Base-by-base conservation (phyloP, 2,888 invertebrate genomes). In the Leptinotarsa juncta region DNA sequence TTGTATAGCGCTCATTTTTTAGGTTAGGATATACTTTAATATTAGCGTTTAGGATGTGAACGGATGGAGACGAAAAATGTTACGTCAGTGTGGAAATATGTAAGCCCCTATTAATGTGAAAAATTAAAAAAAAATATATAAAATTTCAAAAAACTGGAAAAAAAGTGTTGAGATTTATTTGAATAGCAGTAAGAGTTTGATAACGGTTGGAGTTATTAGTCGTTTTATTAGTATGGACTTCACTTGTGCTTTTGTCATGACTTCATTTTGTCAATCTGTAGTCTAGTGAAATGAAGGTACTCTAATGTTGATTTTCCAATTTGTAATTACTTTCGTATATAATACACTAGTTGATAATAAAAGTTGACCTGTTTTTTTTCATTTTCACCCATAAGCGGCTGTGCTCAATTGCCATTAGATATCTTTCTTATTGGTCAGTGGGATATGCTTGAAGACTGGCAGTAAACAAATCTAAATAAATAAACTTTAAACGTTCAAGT, bases 11-110 rank as follows among this genome's bases (percentile, higher is more conserved):
- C n/a, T 53, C 49, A 32, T 48, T 69, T 67, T 72, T 49, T 71
- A 75, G 71, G 57, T 75, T 73, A 71, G 55, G 67, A 51, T 73
- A 67, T 73, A 70, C n/a, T 70, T 72, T 74, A 66, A 57, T 78
- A 70, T 71, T 72, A 71, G 70, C 70, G 53, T 71, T 23, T 74
- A 73, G 71, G 62, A 55, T 48, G 77, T 77, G 78, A 74, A 79
- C 77, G 73, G 76, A 77, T 71, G 53, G 55, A 71, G 77, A 77
- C 71, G 75, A 73, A 71, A 65, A 72, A 62, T 57, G 72, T 70
- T 65, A 70, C 42, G 67, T 74, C 70, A 77, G 77, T 78, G 78
- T 74, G 80, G 79, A 81, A 80, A 77, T 76, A 77, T 73, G 49
- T 71, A 67, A 48, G 66, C 71, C 57, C 48, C 48, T 57, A 42